phyloP scores from a whole-genome alignment of 2,888 invertebrate genomes.

The Alviniconcha strummeri region DNA sequence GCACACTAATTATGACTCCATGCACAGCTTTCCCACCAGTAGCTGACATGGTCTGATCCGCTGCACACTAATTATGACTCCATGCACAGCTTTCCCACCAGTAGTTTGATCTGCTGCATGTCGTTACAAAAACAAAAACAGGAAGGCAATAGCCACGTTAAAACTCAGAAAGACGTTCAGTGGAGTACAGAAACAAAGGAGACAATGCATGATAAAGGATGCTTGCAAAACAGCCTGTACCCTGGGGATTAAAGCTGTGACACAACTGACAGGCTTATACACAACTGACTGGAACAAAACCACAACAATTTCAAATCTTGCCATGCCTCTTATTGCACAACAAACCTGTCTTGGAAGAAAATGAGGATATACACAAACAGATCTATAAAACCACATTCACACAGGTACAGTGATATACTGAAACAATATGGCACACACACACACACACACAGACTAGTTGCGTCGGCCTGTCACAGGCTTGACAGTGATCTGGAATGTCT shows the following conservation, averaged over 20 bases:
- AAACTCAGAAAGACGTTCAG: too few species aligned
- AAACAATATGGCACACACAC: background rate
- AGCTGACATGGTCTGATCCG: too few species aligned
- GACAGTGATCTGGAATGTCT: conserved; percentile 62
- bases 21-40: background rate
- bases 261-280: too few species aligned
- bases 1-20: background rate
- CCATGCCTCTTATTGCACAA: background rate
- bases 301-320: background rate
- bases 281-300: too few species aligned
- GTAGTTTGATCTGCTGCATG: background rate
- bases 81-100: too few species aligned
- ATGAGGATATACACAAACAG: background rate
- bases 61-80: too few species aligned
- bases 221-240: too few species aligned
- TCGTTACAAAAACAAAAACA: background rate
- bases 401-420: background rate
- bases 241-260: too few species aligned
- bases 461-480: background rate
- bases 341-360: background rate
- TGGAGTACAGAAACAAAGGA: too few species aligned
- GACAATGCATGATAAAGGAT: too few species aligned
- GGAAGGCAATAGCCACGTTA: too few species aligned
- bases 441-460: background rate
- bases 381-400: background rate